Base-by-base conservation (phyloP, 2,888 invertebrate genomes). In the Drosophila meridionalis region DNA sequence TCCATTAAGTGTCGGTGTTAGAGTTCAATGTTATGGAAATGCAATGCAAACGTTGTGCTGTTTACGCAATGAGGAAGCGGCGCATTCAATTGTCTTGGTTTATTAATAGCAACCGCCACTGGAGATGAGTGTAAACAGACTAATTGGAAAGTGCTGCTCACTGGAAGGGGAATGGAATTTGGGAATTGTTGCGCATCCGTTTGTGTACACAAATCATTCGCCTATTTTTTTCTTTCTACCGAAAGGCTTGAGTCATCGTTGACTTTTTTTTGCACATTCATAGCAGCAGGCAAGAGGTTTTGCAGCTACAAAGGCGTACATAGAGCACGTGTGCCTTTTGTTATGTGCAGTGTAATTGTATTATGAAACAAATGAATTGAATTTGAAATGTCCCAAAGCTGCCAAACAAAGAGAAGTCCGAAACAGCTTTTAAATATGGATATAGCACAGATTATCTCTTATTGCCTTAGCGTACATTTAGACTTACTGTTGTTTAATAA, bases 21-120 rank as follows among this genome's bases (percentile, higher is more conserved):
- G 53, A 56, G 71, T 69, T 82, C 79, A 78, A 72, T 78, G 64
- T 69, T 80, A 82, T 80, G 80, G 80, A 64, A 80, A 80, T 78
- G 43, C 52, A 62, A 58, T 58, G 45, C 57, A 61, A 40, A 55
- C n/a, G 7, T 32, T 11, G 34, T 38, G 26, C 58, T 74, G 66
- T 68, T 69, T 81, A 73, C 73, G 64, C 78, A 79, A 78, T 82
- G 45, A 56, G 77, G 45, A 70, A 56, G 72, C 42, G 26, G 8
- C 28, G 34, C 43, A 50, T 56, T 45, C 55, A 73, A 66, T 70
- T 67, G 64, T 38, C 28, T 55, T 43, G 42, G 52, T 58, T 62
- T 78, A 78, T 78, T 78, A 71, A 64, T 78, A 78, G 67, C 61
- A 30, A 9, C 38, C 53, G 26, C 32, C 53, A 40, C 40, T 40